A percentile compares a stretch with the other conserved stretches of the same genome.
phyloP scores from a whole-genome alignment of 2,888 invertebrate genomes.

The Pandemis corylana region DNA sequence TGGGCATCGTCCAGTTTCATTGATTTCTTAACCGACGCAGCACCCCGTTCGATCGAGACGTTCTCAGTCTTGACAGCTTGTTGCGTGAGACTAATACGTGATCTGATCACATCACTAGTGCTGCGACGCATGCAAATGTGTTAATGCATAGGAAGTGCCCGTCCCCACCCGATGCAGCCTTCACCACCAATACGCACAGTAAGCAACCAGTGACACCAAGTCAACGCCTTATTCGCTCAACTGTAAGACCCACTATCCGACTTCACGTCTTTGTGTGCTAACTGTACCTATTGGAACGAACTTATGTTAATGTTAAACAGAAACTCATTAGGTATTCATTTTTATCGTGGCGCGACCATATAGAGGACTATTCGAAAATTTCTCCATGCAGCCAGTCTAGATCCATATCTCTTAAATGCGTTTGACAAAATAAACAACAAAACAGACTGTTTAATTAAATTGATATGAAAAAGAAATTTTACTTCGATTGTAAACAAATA shows the following conservation, averaged over 20 bases:
- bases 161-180: slow-evolving; percentile 25
- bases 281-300: slow-evolving; percentile 38
- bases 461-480: neutral
- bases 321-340: slow-evolving; percentile 42
- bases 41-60: neutral
- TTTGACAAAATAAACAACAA: neutral
- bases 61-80: neutral
- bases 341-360: slow-evolving; percentile 37
- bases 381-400: slow-evolving; percentile 27
- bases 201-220: slow-evolving; percentile 12
- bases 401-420: slow-evolving; percentile 4
- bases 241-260: neutral
- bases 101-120: slow-evolving; percentile 35
- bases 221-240: slow-evolving; percentile 4
- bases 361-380: slow-evolving; percentile 34
- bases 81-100: slow-evolving; percentile 32
- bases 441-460: neutral
- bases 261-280: neutral
- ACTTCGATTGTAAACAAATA: neutral
- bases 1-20: neutral
- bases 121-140: slow-evolving; percentile 30
- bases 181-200: slow-evolving; percentile 26
- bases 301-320: slow-evolving; percentile 41
- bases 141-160: slow-evolving; percentile 41
- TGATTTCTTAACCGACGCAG: neutral